Conservation (phyloP, 2,113 vertebrate species). For the Marcusenius ussheri region DNA sequence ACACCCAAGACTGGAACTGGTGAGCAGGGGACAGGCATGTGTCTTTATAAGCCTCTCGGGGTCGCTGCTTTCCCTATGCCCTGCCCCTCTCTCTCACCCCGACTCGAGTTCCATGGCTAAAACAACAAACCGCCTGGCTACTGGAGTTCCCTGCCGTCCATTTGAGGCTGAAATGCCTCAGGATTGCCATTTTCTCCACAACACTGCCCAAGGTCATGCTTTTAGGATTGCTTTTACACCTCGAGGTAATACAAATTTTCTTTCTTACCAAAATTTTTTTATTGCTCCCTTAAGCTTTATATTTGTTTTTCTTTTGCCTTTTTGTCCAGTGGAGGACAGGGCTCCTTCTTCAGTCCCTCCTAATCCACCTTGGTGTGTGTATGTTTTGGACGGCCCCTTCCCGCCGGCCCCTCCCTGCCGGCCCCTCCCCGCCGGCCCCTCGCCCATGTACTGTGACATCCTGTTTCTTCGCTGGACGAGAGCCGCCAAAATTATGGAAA, state of each 20-base stretch:
- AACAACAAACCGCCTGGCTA: neutral
- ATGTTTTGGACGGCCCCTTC: conserved; percentile 30
- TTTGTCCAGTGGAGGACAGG: conserved; percentile 28
- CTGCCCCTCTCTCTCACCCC: neutral
- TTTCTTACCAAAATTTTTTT: neutral
- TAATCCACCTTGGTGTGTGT: conserved; percentile 25
- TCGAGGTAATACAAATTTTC: neutral
- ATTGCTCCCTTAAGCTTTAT: neutral
- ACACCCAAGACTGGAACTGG: neutral
- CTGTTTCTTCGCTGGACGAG: conserved; percentile 33
- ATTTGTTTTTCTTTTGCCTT: conserved; percentile 26
- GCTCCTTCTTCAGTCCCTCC: conserved; percentile 30
- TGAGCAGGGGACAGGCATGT: neutral
- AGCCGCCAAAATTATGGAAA: conserved; percentile 35
- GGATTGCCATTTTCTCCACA: neutral
- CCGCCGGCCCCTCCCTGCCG: conserved; percentile 24
- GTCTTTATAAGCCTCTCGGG: neutral
- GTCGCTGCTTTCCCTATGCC: neutral
- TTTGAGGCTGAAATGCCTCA: neutral
- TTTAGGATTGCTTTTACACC: neutral
- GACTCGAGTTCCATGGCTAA: neutral
- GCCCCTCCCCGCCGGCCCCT: conserved; percentile 27
- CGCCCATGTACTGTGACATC: conserved; percentile 38
- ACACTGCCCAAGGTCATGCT: neutral
- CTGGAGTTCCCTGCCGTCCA: neutral